A percentile compares a stretch with the other conserved stretches of the same genome.
Evolutionary conservation across 2,888 invertebrate genomes (phyloP).

Genomic region (Mechanitis messenoides): DNA sequence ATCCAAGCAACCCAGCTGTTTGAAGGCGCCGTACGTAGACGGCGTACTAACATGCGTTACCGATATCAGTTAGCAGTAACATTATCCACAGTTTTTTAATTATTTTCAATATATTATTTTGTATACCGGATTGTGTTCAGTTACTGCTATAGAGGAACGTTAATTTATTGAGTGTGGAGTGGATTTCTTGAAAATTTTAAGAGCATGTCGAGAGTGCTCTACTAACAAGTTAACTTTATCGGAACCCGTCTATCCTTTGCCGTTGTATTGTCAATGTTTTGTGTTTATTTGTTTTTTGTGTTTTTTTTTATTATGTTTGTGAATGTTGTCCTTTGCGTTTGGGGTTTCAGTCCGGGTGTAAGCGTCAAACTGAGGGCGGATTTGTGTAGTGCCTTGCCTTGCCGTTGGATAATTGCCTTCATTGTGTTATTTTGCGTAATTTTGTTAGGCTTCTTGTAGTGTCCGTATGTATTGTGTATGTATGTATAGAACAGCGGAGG

Average conservation of each 20-base stretch:
- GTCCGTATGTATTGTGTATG: conserved; percentile 57
- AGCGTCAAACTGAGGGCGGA: conserved; percentile 60
- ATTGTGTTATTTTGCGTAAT: conserved; percentile 66
- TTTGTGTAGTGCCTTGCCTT: conserved; percentile 64
- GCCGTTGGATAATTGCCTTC: conserved; percentile 56
- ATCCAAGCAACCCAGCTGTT: conserved; percentile 59
- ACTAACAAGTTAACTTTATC: conserved; percentile 58
- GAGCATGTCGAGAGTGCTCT: conserved; percentile 67
- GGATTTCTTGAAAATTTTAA: conserved; percentile 58
- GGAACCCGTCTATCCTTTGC: conserved; percentile 61
- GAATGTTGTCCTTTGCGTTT: conserved; percentile 62
- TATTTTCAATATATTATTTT: conserved; percentile 47
- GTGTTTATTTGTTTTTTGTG: conserved; percentile 50
- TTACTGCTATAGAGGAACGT: conserved; percentile 65
- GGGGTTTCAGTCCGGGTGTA: conserved; percentile 59
- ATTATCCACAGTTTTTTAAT: conserved; percentile 40
- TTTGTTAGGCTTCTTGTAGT: conserved; percentile 72
- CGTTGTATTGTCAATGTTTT: conserved; percentile 59
- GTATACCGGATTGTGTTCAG: conserved; percentile 56
- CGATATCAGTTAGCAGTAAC: conserved; percentile 63
- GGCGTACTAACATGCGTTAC: conserved; percentile 61
- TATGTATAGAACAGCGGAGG: conserved; percentile 44
- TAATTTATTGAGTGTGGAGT: conserved; percentile 71
- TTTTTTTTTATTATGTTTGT: conserved; percentile 51
- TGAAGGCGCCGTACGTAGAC: conserved; percentile 42